Conservation (phyloP, 64 coral and sea anemone species). For the Catalaphyllia jardinei region DNA sequence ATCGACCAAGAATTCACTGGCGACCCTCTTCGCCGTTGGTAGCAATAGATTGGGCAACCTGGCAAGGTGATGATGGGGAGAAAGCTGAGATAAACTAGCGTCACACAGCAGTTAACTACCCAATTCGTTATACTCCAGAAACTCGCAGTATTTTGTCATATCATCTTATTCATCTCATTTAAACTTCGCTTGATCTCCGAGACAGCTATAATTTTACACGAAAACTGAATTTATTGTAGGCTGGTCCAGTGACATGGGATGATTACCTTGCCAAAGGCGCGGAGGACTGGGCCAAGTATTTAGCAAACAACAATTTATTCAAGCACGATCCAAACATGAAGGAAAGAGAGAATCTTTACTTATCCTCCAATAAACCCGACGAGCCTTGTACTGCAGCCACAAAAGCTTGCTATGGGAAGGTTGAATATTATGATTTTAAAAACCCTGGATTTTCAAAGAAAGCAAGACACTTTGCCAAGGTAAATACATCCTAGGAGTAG, state of each 20-base stretch:
- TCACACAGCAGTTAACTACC: too few relatives aligned
- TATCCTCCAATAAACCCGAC: background rate
- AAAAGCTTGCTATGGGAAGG: conserved; percentile 54
- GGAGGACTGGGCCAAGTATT: conserved; percentile 46
- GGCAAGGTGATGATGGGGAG: too few relatives aligned
- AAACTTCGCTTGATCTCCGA: too few relatives aligned
- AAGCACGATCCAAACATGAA: conserved; percentile 12
- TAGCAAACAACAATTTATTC: conserved; percentile 57
- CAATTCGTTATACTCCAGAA: too few relatives aligned
- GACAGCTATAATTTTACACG: too few relatives aligned
- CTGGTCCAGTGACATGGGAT: conserved; percentile 31
- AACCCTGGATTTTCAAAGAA: conserved; percentile 42
- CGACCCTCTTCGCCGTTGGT: too few relatives aligned
- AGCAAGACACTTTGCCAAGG: conserved; percentile 70
- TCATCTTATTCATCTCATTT: too few relatives aligned
- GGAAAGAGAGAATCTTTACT: conserved; percentile 40
- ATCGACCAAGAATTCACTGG: too few relatives aligned
- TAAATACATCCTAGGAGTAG: background rate
- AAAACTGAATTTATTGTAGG: background rate
- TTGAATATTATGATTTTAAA: conserved; percentile 49
- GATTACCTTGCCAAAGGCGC: conserved; percentile 23
- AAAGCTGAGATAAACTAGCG: too few relatives aligned
- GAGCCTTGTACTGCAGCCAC: conserved; percentile 59
- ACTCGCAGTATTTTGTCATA: too few relatives aligned
- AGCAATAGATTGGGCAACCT: too few relatives aligned